A percentile compares a stretch with the other conserved stretches of the same genome.
phyloP scores from a whole-genome alignment of 2,888 invertebrate genomes.

The Drosophila lutescens region DNA sequence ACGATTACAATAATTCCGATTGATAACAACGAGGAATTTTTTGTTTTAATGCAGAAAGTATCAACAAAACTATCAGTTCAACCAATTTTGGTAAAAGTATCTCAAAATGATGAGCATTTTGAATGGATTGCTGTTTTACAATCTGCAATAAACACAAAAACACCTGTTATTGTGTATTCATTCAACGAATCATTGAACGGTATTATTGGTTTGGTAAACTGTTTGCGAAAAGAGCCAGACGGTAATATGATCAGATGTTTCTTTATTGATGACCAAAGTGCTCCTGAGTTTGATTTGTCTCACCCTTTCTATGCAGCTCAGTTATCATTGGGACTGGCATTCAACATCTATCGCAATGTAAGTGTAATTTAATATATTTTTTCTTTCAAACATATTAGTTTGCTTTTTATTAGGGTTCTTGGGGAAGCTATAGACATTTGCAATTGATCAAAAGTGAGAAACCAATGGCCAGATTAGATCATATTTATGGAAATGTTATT shows the following conservation, averaged over 20 bases:
- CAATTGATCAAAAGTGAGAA: slow-evolving; percentile 85
- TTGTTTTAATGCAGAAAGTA: slow-evolving; percentile 79
- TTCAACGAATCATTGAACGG: slow-evolving; percentile 90
- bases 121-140: slow-evolving; percentile 81
- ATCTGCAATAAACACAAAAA: slow-evolving; percentile 69
- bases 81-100: slow-evolving; percentile 70
- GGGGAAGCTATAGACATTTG: slow-evolving; percentile 94
- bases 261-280: slow-evolving; percentile 87
- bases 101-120: slow-evolving; percentile 71
- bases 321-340: slow-evolving; percentile 89
- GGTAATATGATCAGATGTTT: slow-evolving; percentile 88
- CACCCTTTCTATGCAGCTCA: slow-evolving; percentile 88
- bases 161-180: slow-evolving; percentile 87
- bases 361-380: slow-evolving; percentile 49
- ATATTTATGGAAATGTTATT: slow-evolving; percentile 91
- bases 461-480: slow-evolving; percentile 85
- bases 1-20: slow-evolving; percentile 76
- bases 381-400: slow-evolving; percentile 2
- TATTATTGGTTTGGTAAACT: slow-evolving; percentile 94
- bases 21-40: slow-evolving; percentile 74
- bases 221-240: slow-evolving; percentile 92
- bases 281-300: slow-evolving; percentile 88
- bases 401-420: slow-evolving; percentile 74
- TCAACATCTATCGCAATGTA: slow-evolving; percentile 90
- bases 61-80: slow-evolving; percentile 55